A percentile compares a stretch with the other conserved stretches of the same genome.
phyloP scores from a whole-genome alignment of 1,140 invertebrate genomes.

The Lepidurus apus region DNA sequence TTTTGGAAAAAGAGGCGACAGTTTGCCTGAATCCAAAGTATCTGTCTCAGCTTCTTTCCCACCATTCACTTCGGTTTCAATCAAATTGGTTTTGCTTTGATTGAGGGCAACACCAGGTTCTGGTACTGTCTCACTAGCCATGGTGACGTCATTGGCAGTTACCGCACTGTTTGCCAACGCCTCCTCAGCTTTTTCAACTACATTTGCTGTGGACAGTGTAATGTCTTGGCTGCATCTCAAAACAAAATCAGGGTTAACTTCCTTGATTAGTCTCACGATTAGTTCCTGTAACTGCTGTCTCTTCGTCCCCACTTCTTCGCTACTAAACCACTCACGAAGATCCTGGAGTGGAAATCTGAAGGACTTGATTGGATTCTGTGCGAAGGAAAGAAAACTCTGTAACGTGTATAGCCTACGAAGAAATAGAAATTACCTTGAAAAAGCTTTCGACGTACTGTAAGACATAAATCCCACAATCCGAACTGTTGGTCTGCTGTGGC shows the following conservation, averaged over 20 bases:
- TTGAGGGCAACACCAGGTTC: neutral
- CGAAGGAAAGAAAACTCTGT: neutral
- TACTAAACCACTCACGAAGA: neutral
- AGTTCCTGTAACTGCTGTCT: neutral
- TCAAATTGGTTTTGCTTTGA: neutral
- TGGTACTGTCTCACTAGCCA: neutral
- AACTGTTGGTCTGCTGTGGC: constrained; percentile 93
- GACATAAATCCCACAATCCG: constrained; percentile 92
- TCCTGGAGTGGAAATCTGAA: neutral
- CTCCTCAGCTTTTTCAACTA: neutral
- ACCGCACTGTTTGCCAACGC: neutral
- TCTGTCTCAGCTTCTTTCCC: neutral
- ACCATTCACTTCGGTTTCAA: neutral
- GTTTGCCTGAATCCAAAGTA: neutral
- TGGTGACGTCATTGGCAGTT: neutral
- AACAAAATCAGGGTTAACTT: neutral
- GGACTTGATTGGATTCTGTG: neutral
- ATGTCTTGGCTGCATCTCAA: neutral
- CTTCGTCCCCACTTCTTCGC: neutral
- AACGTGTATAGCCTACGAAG: neutral
- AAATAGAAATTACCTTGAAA: constrained; percentile 55
- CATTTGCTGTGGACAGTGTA: neutral
- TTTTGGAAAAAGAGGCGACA: neutral
- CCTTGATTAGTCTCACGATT: neutral
- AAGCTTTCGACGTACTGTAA: constrained; percentile 95